phyloP scores from a whole-genome alignment of 2,888 invertebrate species.

The Tubulanus polymorphus region DNA sequence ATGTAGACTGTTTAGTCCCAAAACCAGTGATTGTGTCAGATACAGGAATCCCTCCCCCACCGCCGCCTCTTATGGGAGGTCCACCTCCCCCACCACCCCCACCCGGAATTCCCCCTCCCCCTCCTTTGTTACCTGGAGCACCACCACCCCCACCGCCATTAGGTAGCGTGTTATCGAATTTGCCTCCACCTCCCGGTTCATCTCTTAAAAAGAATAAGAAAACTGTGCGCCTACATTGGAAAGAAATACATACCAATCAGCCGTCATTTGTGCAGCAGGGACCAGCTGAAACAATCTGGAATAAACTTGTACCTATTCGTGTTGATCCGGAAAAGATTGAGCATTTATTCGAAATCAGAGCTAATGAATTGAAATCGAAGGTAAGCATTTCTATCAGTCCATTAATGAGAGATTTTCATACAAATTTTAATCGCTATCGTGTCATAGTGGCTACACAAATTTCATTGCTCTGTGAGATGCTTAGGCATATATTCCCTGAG shows the following conservation, averaged over 20 bases:
- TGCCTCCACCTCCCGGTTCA: conserved; percentile 12
- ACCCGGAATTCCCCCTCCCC: conserved; percentile 30
- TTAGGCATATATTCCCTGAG: too few relatives aligned
- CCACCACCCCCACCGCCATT: conserved; percentile 31
- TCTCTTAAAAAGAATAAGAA: conserved; percentile 66
- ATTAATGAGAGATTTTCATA: too few relatives aligned
- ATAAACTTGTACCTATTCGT: conserved; percentile 60
- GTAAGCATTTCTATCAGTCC: conserved; percentile 56
- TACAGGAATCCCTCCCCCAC: conserved; percentile 26
- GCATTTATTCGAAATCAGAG: conserved; percentile 93
- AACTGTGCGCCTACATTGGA: conserved; percentile 97
- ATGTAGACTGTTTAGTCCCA: conserved; percentile 64
- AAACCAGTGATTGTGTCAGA: conserved; percentile 54
- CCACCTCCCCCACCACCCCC: conserved; percentile 41
- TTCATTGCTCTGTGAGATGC: too few relatives aligned
- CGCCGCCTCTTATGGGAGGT: conserved; percentile 28
- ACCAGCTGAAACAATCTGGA: conserved; percentile 47
- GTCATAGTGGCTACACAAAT: too few relatives aligned
- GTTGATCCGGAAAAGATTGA: conserved; percentile 91
- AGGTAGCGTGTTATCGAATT: conserved; percentile 23
- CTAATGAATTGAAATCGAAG: conserved; percentile 92
- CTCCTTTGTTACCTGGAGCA: conserved; percentile 30
- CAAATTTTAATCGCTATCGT: too few relatives aligned
- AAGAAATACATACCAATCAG: conserved; percentile 62
- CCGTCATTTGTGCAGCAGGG: conserved; percentile 29